Base-by-base conservation (phyloP, 2,888 invertebrate genomes). In the Ellobium chinense region DNA sequence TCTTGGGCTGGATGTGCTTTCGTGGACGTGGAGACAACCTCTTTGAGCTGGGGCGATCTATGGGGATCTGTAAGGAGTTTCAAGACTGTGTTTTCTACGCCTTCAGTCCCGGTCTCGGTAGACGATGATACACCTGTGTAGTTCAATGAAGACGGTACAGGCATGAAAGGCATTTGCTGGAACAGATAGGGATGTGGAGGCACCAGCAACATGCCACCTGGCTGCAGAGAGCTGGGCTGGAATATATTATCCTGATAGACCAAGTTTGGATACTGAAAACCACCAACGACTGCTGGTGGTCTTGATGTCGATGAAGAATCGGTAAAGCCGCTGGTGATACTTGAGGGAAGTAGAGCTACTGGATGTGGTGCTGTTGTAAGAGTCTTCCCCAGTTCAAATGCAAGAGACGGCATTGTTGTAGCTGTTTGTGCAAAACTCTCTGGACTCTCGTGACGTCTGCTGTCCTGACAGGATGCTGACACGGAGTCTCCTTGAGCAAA, bases 121-220 rank as follows among this genome's bases (percentile, higher is more conserved):
- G 0, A 24, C 4, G 1, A 24, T 12, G 72, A 9, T 31, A 72
- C 31, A 29, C 0, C 24, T 4, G 56, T 7, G 56, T 36, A 76
- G 34, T n/a, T 36, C 18, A 66, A 5, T 3, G 24, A 0, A 18
- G 65, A 56, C 14, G 66, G 14, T 12, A 76, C 21, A 2, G 76
- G 39, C 27, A 76, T 18, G 54, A 36, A 76, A 2, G 76, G 76
- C 54, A 76, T 36, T 1, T 76, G 76, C 1, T 76, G 76, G 31
- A 76, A n/a, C 5, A 65, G 36, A 21, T 56, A 66, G 27, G 76
- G 54, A 27, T 66, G 76, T 1, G 65, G 65, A 5, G 76, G 34
- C 1, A 76, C 1, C 1, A 76, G 36, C 1, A 76, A 34, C 56
- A 66, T 29, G 2, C 66, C 58, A 0, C 37, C 24, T 7, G 74